These are phyloP conservation scores for Dicycla oo DNA, from an alignment of 2,888 invertebrate genomes.

Conservation along the genomic window DNA sequence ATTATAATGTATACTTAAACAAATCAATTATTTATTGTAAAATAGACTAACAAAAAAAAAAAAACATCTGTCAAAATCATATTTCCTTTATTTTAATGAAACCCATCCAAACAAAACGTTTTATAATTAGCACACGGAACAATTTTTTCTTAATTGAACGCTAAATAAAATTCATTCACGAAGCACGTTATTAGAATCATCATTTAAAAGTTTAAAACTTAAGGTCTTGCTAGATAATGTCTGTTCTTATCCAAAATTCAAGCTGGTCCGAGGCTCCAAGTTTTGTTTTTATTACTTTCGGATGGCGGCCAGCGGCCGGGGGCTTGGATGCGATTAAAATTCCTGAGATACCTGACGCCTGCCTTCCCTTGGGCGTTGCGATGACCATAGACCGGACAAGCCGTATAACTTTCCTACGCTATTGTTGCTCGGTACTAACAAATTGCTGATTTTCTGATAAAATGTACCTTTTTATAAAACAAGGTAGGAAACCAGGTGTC, in stretches of 20 bases:
- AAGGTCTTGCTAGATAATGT: constrained; percentile 78
- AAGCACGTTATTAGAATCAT: constrained; percentile 49
- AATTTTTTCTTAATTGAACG: constrained; percentile 22
- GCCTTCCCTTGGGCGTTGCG: constrained; percentile 77
- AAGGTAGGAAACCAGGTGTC: constrained; percentile 60
- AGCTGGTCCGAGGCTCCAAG: constrained; percentile 75
- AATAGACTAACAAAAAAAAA: not conserved
- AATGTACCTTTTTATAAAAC: constrained; percentile 64
- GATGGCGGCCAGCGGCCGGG: constrained; percentile 76
- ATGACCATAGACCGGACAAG: constrained; percentile 77
- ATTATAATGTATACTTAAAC: constrained; percentile 36
- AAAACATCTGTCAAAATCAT: not conserved
- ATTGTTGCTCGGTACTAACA: constrained; percentile 71
- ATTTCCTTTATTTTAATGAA: constrained; percentile 11
- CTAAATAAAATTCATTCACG: constrained; percentile 43
- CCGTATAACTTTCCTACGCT: constrained; percentile 63
- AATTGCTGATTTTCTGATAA: constrained; percentile 72
- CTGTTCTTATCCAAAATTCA: constrained; percentile 81
- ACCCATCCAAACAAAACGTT: constrained; percentile 7
- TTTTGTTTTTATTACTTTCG: constrained; percentile 83
- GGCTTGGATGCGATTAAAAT: constrained; percentile 89
- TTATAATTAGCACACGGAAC: constrained; percentile 40
- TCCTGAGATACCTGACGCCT: constrained; percentile 88
- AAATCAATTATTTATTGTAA: constrained; percentile 62
- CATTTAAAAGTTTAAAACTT: constrained; percentile 64